phyloP scores from a whole-genome alignment of 2,113 vertebrate genomes.

The Perca schrenkii region DNA sequence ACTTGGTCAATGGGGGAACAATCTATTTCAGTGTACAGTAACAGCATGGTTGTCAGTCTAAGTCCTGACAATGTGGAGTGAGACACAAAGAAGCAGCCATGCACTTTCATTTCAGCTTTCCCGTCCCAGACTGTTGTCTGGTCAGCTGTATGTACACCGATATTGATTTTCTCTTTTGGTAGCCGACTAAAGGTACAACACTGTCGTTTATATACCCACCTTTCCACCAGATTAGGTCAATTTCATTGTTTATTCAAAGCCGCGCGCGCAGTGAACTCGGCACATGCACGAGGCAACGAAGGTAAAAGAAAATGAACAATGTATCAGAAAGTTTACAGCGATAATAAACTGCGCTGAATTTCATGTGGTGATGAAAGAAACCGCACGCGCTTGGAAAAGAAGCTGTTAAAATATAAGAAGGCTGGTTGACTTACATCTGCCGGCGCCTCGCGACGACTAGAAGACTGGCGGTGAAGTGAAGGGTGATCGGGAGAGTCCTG shows the following conservation, averaged over 20 bases:
- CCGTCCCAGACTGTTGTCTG: background rate
- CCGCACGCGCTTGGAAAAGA: background rate
- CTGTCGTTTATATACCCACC: background rate
- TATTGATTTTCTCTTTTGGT: background rate
- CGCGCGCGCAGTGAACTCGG: slow-evolving; percentile 3
- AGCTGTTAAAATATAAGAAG: background rate
- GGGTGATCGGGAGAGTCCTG: slow-evolving; percentile 1
- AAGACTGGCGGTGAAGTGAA: background rate
- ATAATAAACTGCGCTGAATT: rapidly evolving
- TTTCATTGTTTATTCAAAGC: slow-evolving; percentile 13
- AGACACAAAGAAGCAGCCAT: slow-evolving; percentile 48
- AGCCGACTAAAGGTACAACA: background rate
- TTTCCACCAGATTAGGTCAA: background rate
- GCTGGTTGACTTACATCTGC: slow-evolving; percentile 45
- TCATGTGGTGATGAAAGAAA: background rate
- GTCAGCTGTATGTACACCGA: background rate
- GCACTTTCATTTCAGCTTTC: slow-evolving; percentile 9
- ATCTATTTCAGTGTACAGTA: background rate
- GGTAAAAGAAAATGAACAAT: background rate
- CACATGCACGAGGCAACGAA: slow-evolving; percentile 40
- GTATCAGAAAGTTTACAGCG: background rate
- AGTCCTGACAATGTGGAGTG: slow-evolving; percentile 16
- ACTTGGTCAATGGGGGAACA: background rate
- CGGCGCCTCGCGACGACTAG: slow-evolving; percentile 14
- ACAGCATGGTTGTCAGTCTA: background rate